Base-by-base conservation (phyloP, 2,888 invertebrate genomes). In the Diaphora mendica region DNA sequence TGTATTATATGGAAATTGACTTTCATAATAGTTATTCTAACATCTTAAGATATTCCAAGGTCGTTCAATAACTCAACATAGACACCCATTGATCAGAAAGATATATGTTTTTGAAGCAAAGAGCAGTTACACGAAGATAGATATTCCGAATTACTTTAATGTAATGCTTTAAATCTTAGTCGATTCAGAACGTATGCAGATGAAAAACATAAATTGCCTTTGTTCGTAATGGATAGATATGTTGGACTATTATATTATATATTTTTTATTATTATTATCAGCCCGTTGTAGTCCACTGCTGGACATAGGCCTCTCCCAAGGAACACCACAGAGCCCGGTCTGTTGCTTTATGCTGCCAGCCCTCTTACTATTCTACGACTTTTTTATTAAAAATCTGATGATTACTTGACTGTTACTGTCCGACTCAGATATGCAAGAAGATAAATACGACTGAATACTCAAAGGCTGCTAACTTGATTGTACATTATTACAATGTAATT, bases 101-200 rank as follows among this genome's bases (percentile, higher is more conserved):
- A 75, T 11, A 35, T 64, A 48, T 64, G 64, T 48, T 51, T 70
- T 39, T 33, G 35, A 73, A 67, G 68, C 67, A 65, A 72, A n/a
- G 42, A 75, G 67, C 64, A 69, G 67, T 48, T 48, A 64, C 65
- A 64, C 42, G 15, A 68, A 62, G 68, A 75, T 20, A 62, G 20
- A 72, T 68, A 80, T 80, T 62, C 51, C 20, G 71, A 72, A 80
- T 75, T 70, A 65, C 72, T 72, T 80, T 80, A 75, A 66, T 64
- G 70, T 71, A 66, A 80, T 77, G 68, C 72, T 80, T 30, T 64
- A 64, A 75, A 82, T 71, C 71, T 73, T 66, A 74, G 59, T 70
- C 26, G 64, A 74, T 82, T 8, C 67, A 72, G 73, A 66, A 72
- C 68, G 62, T 64, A 67, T 67, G 11, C 30, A 48, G 67, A 33